Base-by-base conservation (phyloP, 2,888 invertebrate species). In the Torymus texanus region DNA sequence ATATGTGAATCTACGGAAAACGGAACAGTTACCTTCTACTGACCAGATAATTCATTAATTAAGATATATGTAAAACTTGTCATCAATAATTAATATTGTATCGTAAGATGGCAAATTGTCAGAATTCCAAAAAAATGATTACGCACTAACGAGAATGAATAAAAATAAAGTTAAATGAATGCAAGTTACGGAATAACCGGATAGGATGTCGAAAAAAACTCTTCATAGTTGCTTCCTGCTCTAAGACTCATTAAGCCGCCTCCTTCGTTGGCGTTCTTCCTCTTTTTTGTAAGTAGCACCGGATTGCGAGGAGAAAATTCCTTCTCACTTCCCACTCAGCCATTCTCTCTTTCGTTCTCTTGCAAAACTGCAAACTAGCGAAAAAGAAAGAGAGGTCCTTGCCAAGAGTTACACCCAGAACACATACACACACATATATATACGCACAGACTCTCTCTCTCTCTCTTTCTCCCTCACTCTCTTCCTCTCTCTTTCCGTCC, bases 261-360 rank as follows among this genome's bases (percentile, higher is more conserved):
- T 65, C 24, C 53, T 55, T 5, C 41, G 41, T 41, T 3, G 29
- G 21, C 56, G 62, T 58, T 72, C 55, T 76, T 18, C 18, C 53
- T 29, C 53, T 51, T 76, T 68, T 51, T 70, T 59, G 5, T 74
- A 77, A 79, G 75, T 82, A 72, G 63, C 75, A 77, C 58, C 67
- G 55, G 63, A 55, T 67, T 62, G 24, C 65, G 65, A 58, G 41
- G 41, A 56, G 24, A 67, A 62, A 77, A 77, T 29, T 71, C 71
- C 59, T 12, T 50, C 14, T 51, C 63, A 29, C 12, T 53, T 65
- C 18, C n/a, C 41, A 41, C 41, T 41, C 56, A 21, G 56, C 18
- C 2, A 50, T 8, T 41, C 41, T 41, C 41, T 41, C 55, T 41
- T 63, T 50, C 8, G 62, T 29, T 29, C 29, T 29, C 41, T 41